Base-by-base conservation (phyloP, 1,140 invertebrate genomes). In the Cherax quadricarinatus region DNA sequence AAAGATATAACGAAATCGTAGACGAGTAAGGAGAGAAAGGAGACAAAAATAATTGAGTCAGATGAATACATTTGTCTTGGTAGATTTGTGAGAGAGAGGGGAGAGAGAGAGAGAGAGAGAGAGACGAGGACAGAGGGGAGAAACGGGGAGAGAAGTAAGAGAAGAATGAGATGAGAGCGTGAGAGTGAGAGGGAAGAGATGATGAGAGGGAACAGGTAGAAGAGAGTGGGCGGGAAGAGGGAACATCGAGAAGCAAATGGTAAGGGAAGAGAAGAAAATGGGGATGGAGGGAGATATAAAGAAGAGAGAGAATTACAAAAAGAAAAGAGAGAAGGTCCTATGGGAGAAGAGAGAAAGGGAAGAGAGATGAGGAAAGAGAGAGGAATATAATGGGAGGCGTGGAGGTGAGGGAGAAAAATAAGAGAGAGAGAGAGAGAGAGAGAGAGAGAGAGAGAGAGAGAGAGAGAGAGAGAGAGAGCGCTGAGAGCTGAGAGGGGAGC, bases 41-140 rank as follows among this genome's bases (percentile, higher is more conserved):
- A 49, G 14, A 60, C 10, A 73, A 24, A 21, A n/a, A 16, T 12
- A 57, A 87, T 30, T 53, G 21, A 48, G 21, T 30, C 18, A 85
- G 62, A n/a, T 48, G 53, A 85, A 18, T 30, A 49, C 48, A 18
- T 9, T 57, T 57, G 1, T 57, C 53, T 57, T 57, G 53, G 53
- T 10, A 14, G 53, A 57, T 3, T 5, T 57, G 53, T 1, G 53
- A 57, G 53, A 57, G 53, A 57, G 53, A 18, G 21, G 49, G 41
- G 73, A 24, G 51, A 79, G 86, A 16, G 0, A 9, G 48, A 62
- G 21, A 62, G 62, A 9, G 49, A 18, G 60, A 48, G 53, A 3
- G 53, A 57, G 84, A 86, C 53, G 62, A 53, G 57, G 84, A 70
- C 60, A 30, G 51, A 62, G 70, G 57, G 30, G 57, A 66, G 57